Conservation (phyloP, 2,113 vertebrate genomes). For the Zosterops lateralis region DNA sequence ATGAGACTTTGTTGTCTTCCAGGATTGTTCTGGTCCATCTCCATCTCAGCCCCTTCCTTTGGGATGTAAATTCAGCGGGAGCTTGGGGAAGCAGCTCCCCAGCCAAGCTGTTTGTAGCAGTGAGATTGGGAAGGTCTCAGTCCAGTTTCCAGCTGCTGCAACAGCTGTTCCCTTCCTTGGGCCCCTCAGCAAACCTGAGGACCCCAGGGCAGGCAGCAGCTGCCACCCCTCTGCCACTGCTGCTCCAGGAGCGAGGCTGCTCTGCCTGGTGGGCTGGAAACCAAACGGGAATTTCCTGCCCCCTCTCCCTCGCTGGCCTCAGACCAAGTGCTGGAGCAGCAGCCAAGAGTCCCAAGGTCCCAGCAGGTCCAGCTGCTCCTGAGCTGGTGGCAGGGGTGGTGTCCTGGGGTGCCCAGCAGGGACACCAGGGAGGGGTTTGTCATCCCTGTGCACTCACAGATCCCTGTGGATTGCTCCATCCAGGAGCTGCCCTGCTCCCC, state of each 20-base stretch:
- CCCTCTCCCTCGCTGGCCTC: rapidly evolving
- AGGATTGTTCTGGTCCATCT: background rate
- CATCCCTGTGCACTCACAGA: background rate
- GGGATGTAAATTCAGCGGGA: background rate
- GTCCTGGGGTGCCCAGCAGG: rapidly evolving
- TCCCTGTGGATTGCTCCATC: background rate
- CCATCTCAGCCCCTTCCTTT: background rate
- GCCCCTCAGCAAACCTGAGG: background rate
- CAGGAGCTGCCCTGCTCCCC: background rate
- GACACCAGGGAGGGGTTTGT: background rate
- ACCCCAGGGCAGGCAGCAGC: background rate
- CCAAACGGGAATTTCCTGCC: background rate
- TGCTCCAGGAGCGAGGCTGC: background rate
- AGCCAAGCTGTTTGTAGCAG: background rate
- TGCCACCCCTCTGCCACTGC: background rate
- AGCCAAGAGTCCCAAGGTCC: background rate
- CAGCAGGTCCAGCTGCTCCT: background rate
- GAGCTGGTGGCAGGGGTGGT: background rate
- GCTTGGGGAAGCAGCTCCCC: background rate
- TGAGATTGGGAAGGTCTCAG: background rate
- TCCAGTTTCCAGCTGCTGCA: rapidly evolving
- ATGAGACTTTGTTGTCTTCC: background rate
- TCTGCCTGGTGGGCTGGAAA: background rate
- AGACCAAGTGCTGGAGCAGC: background rate
- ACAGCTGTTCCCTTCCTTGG: background rate